Evolutionary conservation across 2,113 vertebrate species (phyloP).

Genomic region (Tor tambroides): DNA sequence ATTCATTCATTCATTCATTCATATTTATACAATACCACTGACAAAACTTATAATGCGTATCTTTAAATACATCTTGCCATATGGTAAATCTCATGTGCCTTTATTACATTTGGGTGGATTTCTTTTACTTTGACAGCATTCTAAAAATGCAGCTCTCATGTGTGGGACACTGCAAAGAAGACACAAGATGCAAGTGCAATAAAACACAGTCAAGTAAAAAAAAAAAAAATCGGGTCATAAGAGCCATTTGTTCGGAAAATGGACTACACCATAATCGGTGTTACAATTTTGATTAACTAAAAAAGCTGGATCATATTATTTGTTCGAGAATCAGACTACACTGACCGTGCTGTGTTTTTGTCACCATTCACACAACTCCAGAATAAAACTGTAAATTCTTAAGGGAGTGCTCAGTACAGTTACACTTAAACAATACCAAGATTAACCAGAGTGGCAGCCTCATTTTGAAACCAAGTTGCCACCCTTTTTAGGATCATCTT

Average conservation of each 20-base stretch:
- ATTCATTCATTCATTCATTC: background rate
- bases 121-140: background rate
- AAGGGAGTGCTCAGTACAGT: too few species aligned
- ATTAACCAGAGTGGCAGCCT: too few species aligned
- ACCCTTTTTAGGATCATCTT: too few species aligned
- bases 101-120: background rate
- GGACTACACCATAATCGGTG: background rate
- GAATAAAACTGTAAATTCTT: too few species aligned
- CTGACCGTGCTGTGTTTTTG: too few species aligned
- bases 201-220: background rate
- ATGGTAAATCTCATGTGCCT: background rate
- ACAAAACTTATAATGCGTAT: background rate
- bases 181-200: background rate
- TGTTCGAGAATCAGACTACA: too few species aligned
- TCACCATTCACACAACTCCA: too few species aligned
- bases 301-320: too few species aligned
- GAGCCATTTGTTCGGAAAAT: too few species aligned
- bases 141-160: background rate
- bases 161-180: background rate
- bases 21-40: background rate
- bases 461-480: too few species aligned
- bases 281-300: too few species aligned
- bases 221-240: background rate
- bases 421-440: too few species aligned
- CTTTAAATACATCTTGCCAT: background rate